phyloP scores from a whole-genome alignment of 2,797 vertebrate genomes.

The Acanthopagrus latus region DNA sequence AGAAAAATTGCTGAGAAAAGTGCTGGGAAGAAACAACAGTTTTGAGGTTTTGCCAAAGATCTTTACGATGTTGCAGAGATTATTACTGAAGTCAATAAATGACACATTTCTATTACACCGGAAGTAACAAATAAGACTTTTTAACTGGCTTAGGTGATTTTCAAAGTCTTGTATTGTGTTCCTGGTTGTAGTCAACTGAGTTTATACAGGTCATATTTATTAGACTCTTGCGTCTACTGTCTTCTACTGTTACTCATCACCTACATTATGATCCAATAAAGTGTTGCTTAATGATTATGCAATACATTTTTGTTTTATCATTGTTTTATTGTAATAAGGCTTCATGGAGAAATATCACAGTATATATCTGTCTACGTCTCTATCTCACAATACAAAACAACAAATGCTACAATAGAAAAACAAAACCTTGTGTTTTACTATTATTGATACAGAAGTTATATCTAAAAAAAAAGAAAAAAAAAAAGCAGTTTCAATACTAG shows the following conservation, averaged over 20 bases:
- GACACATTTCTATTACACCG: too few species aligned
- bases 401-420: too few species aligned
- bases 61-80: too few species aligned
- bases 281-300: slow-evolving; percentile 47
- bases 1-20: too few species aligned
- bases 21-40: too few species aligned
- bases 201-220: slow-evolving; percentile 9
- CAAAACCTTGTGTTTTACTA: too few species aligned
- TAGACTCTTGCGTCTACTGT: slow-evolving; percentile 22
- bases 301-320: slow-evolving; percentile 5
- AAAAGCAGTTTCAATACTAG: too few species aligned
- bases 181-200: slow-evolving; percentile 8
- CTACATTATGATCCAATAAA: slow-evolving; percentile 57
- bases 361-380: not conserved
- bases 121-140: too few species aligned
- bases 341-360: not conserved
- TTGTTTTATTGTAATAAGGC: not conserved
- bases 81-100: too few species aligned
- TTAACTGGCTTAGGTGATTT: not conserved
- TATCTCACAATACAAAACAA: not conserved
- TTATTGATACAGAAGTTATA: not conserved
- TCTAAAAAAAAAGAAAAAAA: not conserved
- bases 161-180: slow-evolving; percentile 47
- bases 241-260: slow-evolving; percentile 20
- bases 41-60: too few species aligned